Evolutionary conservation across 2,888 invertebrate species (phyloP), one percentile per base, ranked within the genome.

Genomic region (Lutraria lutraria): DNA sequence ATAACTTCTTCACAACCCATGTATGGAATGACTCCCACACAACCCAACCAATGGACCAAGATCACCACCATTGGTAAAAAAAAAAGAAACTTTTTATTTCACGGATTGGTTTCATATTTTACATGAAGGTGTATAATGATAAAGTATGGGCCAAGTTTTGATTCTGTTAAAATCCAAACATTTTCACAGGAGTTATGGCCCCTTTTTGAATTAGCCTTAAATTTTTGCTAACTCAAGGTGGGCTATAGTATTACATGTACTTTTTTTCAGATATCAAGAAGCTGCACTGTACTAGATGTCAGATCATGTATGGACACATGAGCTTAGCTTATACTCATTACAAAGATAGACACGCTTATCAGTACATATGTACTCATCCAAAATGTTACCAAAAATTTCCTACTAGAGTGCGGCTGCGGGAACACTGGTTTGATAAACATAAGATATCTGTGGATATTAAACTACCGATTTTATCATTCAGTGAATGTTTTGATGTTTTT

Each of bases 181-280:
- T n/a, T n/a, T n/a, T n/a, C n/a, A 43, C 8, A 43, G 8, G 43
- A 2, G 43, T 43, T 43, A 8, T 2, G 4, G 43, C 43, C 43
- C 2, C 43, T 43, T 8, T 43, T 2, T 43, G 43, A 8, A 43
- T 43, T 43, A 8, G 2, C 8, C 43, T 43, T 43, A 43, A 8
- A 43, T 43, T 2, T 43, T 8, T 43, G 43, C 43, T 43, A 4
- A 43, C 8, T 8, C 8, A 8, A 43, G 43, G 2, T 43, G 2
- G 43, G 43, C 43, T 43, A 8, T 43, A 43, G 43, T 43, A 43
- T 43, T 43, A 43, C 43, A 4, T 2, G 56, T 16, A 8, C 19
- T 56, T 3, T 68, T 29, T 76, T 85, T 80, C 85, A 85, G 85
- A 76, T n/a, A 85, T 85, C n/a, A 43, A 80, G 43, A 80, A 79